Percentiles rank a stretch among this genome's conserved stretches.
These are phyloP conservation scores for Eubucco bourcierii DNA, from an alignment of 2,113 vertebrate species.

Conservation along the genomic window DNA sequence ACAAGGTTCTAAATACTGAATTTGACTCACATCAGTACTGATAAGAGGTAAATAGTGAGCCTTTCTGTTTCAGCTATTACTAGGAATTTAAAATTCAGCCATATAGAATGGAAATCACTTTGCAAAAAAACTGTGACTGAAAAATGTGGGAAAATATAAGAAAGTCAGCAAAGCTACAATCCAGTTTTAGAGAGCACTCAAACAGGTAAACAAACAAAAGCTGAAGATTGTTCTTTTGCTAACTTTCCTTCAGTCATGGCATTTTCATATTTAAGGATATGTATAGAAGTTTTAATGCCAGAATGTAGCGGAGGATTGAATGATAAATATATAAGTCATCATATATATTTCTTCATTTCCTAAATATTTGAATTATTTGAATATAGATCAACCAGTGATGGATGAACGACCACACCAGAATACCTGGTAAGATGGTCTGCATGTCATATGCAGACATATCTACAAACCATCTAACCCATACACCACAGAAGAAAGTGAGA, in stretches of 20 bases:
- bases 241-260: neutral
- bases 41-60: no score
- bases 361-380: neutral
- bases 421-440: neutral
- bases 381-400: neutral
- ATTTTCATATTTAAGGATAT: neutral
- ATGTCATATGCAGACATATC: neutral
- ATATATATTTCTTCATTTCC: neutral
- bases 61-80: no score
- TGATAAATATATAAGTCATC: neutral
- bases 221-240: neutral
- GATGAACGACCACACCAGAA: neutral
- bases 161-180: neutral
- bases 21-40: no score
- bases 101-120: no score
- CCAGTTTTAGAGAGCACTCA: neutral
- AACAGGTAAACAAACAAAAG: neutral
- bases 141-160: neutral
- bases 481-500: neutral
- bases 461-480: neutral
- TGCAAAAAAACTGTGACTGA: neutral
- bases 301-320: neutral
- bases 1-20: no score
- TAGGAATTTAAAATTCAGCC: no score
- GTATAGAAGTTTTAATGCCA: neutral